Evolutionary conservation across 2,113 vertebrate genomes (phyloP).

Genomic region (Zosterops lateralis): DNA sequence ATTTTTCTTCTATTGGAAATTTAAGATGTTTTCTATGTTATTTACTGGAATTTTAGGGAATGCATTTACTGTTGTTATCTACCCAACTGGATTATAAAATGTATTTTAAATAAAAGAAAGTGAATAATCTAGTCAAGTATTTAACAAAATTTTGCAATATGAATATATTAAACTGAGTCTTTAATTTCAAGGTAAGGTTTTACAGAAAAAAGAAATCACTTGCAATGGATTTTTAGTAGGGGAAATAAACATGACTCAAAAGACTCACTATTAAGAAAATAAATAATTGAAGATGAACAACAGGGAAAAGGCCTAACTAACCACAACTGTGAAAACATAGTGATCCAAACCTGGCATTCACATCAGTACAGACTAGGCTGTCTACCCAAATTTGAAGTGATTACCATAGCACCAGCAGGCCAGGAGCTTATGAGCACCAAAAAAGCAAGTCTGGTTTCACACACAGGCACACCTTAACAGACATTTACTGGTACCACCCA

Average conservation of each 20-base stretch:
- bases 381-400: background rate
- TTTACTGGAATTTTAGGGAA: background rate
- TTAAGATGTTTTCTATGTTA: slow-evolving; percentile 11
- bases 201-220: background rate
- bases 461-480: background rate
- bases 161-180: background rate
- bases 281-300: background rate
- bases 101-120: background rate
- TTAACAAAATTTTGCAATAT: background rate
- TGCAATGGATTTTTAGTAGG: background rate
- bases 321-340: background rate
- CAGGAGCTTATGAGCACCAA: background rate
- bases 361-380: background rate
- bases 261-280: background rate
- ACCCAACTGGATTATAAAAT: background rate
- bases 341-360: background rate
- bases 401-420: background rate
- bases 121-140: background rate
- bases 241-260: background rate
- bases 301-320: background rate
- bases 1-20: slow-evolving; percentile 1
- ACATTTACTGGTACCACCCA: background rate
- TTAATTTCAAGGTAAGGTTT: background rate
- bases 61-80: background rate
- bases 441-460: background rate